A percentile compares a stretch with the other conserved stretches of the same genome.
Conservation (phyloP, 2,888 invertebrate species). For the Sycophila texana region DNA sequence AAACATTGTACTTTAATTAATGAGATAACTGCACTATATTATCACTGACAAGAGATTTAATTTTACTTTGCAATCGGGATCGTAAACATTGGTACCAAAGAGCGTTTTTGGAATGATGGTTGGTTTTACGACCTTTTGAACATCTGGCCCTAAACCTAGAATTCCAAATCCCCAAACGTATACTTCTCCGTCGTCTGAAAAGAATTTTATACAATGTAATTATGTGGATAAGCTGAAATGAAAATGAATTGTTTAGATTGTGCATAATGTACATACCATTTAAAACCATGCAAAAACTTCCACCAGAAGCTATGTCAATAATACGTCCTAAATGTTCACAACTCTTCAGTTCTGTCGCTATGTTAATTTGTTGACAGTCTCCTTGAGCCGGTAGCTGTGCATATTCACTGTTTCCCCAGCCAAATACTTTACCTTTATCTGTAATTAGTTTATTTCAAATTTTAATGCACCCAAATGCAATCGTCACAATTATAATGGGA, state of each 20-base stretch:
- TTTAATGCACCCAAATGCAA: no score
- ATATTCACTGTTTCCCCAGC: conserved; percentile 98
- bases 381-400: conserved; percentile 83
- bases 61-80: conserved; percentile 78
- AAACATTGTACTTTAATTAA: conserved; percentile 1
- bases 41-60: neutral
- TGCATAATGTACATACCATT: conserved; percentile 80
- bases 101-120: conserved; percentile 86
- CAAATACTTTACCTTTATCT: conserved; percentile 94
- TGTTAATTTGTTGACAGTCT: conserved; percentile 83
- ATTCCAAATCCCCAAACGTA: conserved; percentile 97
- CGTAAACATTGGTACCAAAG: conserved; percentile 91
- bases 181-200: conserved; percentile 86
- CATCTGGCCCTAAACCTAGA: conserved; percentile 90
- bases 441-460: conserved; percentile 25
- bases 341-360: conserved; percentile 81
- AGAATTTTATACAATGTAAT: neutral
- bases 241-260: no score
- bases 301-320: conserved; percentile 88
- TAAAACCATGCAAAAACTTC: conserved; percentile 89
- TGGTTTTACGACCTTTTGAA: conserved; percentile 82
- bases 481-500: no score
- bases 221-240: no score
- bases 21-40: neutral
- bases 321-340: conserved; percentile 85